Conservation (phyloP, 1,140 invertebrate genomes). For the Drosophila saltans region DNA sequence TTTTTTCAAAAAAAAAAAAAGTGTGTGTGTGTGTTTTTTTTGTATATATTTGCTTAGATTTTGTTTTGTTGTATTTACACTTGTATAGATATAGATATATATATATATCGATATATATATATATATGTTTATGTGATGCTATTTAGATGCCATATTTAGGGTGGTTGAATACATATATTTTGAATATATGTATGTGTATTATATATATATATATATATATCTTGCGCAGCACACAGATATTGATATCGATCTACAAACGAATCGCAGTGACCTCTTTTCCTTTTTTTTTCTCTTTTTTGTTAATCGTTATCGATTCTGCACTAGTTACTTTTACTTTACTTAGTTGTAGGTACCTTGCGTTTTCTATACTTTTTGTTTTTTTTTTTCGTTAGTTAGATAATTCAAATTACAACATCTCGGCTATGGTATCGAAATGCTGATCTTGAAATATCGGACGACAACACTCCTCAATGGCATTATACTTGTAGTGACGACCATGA, state of each 20-base stretch:
- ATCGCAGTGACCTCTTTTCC: constrained; percentile 5
- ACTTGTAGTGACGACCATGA: constrained; percentile 59
- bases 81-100: constrained; percentile 26
- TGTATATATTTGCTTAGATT: constrained; percentile 39
- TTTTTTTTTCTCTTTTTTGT: not conserved
- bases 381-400: not conserved
- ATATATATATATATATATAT: constrained; percentile 33
- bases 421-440: constrained; percentile 65
- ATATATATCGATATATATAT: constrained; percentile 32
- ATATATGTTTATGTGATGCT: constrained; percentile 23
- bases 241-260: constrained; percentile 2
- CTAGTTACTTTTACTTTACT: constrained; percentile 40
- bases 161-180: constrained; percentile 70
- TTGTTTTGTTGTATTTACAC: constrained; percentile 15
- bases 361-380: constrained; percentile 20
- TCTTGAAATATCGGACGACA: constrained; percentile 75
- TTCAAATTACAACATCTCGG: constrained; percentile 65
- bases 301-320: constrained; percentile 18
- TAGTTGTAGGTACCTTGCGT: constrained; percentile 71
- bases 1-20: constrained; percentile 49
- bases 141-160: constrained; percentile 47
- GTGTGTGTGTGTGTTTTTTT: not conserved
- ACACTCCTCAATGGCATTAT: constrained; percentile 73
- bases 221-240: constrained; percentile 43
- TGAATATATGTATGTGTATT: constrained; percentile 69